phyloP scores from a whole-genome alignment of 2,888 invertebrate species.

The Phyto melanocephala region DNA sequence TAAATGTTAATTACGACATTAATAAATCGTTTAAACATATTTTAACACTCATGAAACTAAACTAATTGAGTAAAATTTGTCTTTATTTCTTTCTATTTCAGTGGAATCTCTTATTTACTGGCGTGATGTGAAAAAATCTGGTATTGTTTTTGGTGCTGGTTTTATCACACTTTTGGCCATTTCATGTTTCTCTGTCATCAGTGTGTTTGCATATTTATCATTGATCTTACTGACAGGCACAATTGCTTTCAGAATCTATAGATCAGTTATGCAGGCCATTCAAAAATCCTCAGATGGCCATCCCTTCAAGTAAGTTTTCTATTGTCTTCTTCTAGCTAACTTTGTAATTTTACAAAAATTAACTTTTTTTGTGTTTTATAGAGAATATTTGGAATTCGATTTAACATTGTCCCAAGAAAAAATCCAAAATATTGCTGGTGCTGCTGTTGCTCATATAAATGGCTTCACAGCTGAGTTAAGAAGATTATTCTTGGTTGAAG shows the following conservation, averaged over 20 bases:
- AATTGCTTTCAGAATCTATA: constrained; percentile 96
- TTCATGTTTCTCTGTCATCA: constrained; percentile 96
- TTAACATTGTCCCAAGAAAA: constrained; percentile 93
- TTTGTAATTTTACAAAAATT: not conserved
- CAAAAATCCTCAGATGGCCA: constrained; percentile 98
- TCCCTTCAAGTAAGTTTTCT: constrained; percentile 93
- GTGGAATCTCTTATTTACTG: constrained; percentile 98
- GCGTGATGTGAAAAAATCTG: constrained; percentile 97
- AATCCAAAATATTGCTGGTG: constrained; percentile 92
- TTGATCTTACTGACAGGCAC: constrained; percentile 91
- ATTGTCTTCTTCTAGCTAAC: constrained; percentile 8
- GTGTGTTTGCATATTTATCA: constrained; percentile 95
- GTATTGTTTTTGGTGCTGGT: constrained; percentile 93
- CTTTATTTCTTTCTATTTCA: no score
- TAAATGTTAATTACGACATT: no score
- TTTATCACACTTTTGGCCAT: constrained; percentile 94
- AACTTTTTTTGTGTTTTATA: constrained; percentile 70
- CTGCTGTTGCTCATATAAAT: constrained; percentile 92
- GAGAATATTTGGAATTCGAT: constrained; percentile 92
- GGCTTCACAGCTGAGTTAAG: constrained; percentile 90
- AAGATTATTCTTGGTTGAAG: constrained; percentile 96
- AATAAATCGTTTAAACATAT: no score
- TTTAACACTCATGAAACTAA: no score
- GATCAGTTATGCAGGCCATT: constrained; percentile 95
- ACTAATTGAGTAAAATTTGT: no score